phyloP scores from a whole-genome alignment of 1,140 invertebrate genomes.

The Tenebrio molitor region DNA sequence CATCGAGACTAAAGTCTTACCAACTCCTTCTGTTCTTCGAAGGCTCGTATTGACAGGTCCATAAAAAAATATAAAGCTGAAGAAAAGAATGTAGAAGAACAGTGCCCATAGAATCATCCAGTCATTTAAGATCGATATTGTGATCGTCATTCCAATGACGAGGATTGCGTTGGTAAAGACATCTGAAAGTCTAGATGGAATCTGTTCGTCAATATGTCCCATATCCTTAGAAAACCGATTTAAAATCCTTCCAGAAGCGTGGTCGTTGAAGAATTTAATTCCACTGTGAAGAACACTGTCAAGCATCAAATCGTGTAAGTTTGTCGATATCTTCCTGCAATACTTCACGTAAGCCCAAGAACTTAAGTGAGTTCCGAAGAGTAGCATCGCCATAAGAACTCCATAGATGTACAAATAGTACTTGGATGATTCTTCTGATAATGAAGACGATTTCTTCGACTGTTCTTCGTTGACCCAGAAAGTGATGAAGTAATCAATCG shows the following conservation, averaged over 20 bases:
- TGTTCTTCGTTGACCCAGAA: conserved; percentile 68
- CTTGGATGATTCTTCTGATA: too few species aligned
- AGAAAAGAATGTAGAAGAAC: not conserved
- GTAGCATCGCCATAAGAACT: conserved; percentile 65
- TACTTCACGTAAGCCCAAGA: conserved; percentile 80
- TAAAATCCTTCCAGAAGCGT: not conserved
- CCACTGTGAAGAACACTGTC: too few species aligned
- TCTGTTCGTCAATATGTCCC: conserved; percentile 4
- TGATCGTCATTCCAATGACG: conserved; percentile 61
- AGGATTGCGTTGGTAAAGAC: conserved; percentile 73
- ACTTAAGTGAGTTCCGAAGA: conserved; percentile 72
- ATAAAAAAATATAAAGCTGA: conserved; percentile 5
- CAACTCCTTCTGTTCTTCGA: conserved; percentile 2
- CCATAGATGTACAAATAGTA: conserved; percentile 64
- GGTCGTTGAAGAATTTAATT: not conserved
- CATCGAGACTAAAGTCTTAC: conserved; percentile 1
- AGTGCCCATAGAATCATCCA: not conserved
- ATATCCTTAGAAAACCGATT: conserved; percentile 42
- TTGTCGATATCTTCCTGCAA: conserved; percentile 74
- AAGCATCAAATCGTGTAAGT: conserved; percentile 87
- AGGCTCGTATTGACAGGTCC: not conserved
- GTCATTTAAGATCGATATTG: not conserved
- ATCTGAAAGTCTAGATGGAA: not conserved
- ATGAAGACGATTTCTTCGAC: not conserved
- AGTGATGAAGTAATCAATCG: conserved; percentile 74